phyloP scores from a whole-genome alignment of 2,888 invertebrate genomes.

The Andrena bicolor region DNA sequence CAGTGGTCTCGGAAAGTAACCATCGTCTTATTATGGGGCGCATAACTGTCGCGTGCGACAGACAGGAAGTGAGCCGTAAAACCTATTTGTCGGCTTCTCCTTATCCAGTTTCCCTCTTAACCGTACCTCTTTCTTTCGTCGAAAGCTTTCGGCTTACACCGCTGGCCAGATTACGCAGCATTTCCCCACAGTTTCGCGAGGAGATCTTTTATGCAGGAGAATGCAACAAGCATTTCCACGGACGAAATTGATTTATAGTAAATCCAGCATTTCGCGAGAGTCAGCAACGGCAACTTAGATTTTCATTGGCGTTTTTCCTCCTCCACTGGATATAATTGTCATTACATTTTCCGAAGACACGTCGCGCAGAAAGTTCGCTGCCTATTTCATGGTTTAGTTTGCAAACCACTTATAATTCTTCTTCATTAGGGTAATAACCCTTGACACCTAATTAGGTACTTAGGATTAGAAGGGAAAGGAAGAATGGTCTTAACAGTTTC shows the following conservation, averaged over 20 bases:
- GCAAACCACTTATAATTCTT: slow-evolving; percentile 7
- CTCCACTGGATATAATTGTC: not conserved
- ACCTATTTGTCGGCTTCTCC: slow-evolving; percentile 74
- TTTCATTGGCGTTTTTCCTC: not conserved
- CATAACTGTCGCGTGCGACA: slow-evolving; percentile 69
- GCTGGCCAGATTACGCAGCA: slow-evolving; percentile 9
- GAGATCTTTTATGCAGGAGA: not conserved
- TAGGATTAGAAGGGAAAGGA: slow-evolving; percentile 45
- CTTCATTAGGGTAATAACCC: slow-evolving; percentile 31
- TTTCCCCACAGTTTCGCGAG: not conserved
- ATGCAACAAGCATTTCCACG: not conserved
- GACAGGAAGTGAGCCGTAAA: slow-evolving; percentile 77
- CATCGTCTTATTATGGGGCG: slow-evolving; percentile 62
- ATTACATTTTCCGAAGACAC: not conserved
- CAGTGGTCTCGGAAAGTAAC: slow-evolving; percentile 52
- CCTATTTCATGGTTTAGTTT: not conserved
- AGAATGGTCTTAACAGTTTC: slow-evolving; percentile 32
- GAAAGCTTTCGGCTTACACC: slow-evolving; percentile 39
- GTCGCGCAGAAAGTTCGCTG: not conserved
- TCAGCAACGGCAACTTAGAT: not conserved
- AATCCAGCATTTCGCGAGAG: not conserved
- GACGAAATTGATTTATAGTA: not conserved
- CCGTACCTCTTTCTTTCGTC: slow-evolving; percentile 43
- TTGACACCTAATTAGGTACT: slow-evolving; percentile 58
- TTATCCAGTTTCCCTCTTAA: slow-evolving; percentile 55